These are phyloP conservation scores for Gastrophysa polygoni DNA, from an alignment of 2,888 invertebrate genomes.

Conservation along the genomic window DNA sequence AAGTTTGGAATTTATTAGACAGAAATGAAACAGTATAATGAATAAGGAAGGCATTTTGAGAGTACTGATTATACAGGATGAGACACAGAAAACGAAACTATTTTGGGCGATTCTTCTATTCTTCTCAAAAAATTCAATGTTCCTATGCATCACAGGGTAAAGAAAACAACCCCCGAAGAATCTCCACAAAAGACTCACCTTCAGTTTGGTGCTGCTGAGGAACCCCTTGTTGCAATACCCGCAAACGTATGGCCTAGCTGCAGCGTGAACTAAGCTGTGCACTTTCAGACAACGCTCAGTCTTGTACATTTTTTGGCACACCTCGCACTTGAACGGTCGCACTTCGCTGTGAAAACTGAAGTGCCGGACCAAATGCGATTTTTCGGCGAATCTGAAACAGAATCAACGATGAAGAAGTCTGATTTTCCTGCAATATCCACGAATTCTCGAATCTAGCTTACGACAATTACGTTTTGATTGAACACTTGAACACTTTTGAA, in stretches of 20 bases:
- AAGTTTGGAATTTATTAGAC: no score
- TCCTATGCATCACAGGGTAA: no score
- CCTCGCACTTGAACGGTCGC: conserved; percentile 57
- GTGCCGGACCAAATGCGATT: conserved; percentile 57
- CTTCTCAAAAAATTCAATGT: no score
- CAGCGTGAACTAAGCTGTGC: conserved; percentile 63
- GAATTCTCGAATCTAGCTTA: no score
- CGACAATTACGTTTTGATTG: no score
- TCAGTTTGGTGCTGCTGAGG: conserved; percentile 64
- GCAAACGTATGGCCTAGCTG: conserved; percentile 63
- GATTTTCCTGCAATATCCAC: no score
- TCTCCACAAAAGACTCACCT: conserved; percentile 45
- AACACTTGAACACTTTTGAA: no score
- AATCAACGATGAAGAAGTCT: neutral
- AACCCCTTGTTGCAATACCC: conserved; percentile 64
- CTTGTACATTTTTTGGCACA: conserved; percentile 64
- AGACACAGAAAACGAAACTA: no score
- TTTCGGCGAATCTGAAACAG: conserved; percentile 56
- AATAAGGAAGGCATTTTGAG: no score
- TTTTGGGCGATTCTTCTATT: no score
- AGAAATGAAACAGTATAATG: no score
- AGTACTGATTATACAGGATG: no score
- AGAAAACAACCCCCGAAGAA: neutral
- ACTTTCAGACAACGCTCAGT: conserved; percentile 65
- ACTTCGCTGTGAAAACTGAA: conserved; percentile 57